A percentile compares a stretch with the other conserved stretches of the same genome.
Evolutionary conservation across 2,888 invertebrate genomes (phyloP).

Genomic region (Oasisia sp.): DNA sequence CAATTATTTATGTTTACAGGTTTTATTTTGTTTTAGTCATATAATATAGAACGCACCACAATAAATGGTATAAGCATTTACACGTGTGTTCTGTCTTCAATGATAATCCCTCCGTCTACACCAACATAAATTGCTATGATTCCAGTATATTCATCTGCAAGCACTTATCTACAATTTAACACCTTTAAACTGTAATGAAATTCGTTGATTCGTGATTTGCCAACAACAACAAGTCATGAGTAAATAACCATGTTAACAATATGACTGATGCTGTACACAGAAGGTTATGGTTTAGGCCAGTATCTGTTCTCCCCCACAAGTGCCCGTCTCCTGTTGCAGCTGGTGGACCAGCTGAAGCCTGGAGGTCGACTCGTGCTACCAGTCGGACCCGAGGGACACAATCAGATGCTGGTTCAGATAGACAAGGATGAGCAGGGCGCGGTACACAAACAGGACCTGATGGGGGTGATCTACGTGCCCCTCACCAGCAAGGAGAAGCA

Average conservation of each 20-base stretch:
- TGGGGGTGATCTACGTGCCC: slow-evolving; percentile 97
- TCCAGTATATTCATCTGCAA: neutral
- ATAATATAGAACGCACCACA: too few species aligned
- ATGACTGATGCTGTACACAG: neutral
- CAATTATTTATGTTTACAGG: too few species aligned
- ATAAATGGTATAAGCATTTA: too few species aligned
- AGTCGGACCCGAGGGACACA: slow-evolving; percentile 74
- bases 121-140: neutral
- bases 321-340: slow-evolving; percentile 67
- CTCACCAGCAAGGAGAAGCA: slow-evolving; percentile 86
- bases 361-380: slow-evolving; percentile 92
- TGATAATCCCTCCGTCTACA: too few species aligned
- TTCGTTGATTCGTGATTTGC: neutral
- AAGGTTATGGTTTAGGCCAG: neutral
- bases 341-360: slow-evolving; percentile 87
- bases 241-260: neutral
- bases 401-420: slow-evolving; percentile 88
- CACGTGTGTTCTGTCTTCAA: too few species aligned
- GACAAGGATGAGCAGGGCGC: slow-evolving; percentile 87
- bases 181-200: neutral
- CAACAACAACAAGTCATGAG: neutral
- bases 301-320: neutral
- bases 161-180: neutral
- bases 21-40: too few species aligned
- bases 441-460: slow-evolving; percentile 79